These are phyloP conservation scores for Bubalus kerabau DNA, from an alignment of 2,113 vertebrate species.

Conservation along the genomic window DNA sequence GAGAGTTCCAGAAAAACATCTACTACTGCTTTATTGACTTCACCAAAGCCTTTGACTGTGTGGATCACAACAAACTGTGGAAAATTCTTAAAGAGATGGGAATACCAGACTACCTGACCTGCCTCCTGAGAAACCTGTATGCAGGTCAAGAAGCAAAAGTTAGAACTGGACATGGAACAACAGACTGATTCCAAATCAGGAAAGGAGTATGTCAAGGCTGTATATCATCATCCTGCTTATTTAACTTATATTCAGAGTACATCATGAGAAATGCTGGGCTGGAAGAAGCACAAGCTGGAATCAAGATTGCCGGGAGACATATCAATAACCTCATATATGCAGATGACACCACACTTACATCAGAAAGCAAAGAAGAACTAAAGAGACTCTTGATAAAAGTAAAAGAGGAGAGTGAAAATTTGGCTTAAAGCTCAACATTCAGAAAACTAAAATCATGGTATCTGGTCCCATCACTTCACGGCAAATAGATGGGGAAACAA, in stretches of 20 bases:
- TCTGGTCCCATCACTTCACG: not conserved
- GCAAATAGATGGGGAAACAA: not conserved
- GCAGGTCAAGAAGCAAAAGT: not conserved
- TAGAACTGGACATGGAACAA: not conserved
- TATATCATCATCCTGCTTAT: not conserved
- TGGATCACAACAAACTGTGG: not conserved
- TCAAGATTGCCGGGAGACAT: not conserved
- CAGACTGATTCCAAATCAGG: not conserved
- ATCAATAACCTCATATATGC: not conserved
- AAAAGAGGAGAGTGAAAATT: not conserved
- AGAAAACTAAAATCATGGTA: not conserved
- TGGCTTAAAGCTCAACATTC: not conserved
- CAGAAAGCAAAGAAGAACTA: not conserved
- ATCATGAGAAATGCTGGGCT: not conserved
- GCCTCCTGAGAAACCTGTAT: not conserved
- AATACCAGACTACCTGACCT: not conserved
- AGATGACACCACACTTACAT: not conserved
- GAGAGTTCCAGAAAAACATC: not conserved
- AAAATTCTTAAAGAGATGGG: not conserved
- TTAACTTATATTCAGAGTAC: not conserved
- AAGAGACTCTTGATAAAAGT: not conserved
- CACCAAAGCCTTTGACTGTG: not conserved
- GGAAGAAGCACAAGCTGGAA: not conserved
- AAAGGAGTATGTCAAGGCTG: not conserved
- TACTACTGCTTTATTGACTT: not conserved